Conservation (phyloP, 2,113 vertebrate genomes). For the Brachirus orientalis region DNA sequence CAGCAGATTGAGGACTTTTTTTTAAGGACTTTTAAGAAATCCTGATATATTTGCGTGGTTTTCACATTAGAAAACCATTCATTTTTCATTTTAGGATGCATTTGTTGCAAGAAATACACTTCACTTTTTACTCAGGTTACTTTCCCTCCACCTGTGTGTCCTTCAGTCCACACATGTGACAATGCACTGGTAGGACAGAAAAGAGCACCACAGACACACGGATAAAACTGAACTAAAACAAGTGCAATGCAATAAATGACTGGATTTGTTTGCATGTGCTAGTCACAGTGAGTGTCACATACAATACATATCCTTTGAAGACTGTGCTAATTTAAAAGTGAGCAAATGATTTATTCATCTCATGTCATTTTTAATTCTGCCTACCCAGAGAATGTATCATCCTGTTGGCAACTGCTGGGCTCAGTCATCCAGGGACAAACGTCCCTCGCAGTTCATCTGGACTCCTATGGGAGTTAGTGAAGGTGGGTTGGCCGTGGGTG, state of each 20-base stretch:
- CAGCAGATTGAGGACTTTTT: too few relatives aligned
- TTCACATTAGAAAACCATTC: too few relatives aligned
- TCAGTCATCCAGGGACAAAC: constrained; percentile 57
- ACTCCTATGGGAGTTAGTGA: constrained; percentile 23
- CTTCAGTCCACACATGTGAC: too few relatives aligned
- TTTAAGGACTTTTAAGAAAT: too few relatives aligned
- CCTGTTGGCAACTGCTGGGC: constrained; percentile 46
- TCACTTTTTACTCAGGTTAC: too few relatives aligned
- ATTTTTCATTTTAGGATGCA: too few relatives aligned
- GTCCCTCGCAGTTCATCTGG: constrained; percentile 45
- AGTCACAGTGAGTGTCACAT: too few relatives aligned
- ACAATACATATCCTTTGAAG: constrained; percentile 24
- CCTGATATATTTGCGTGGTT: too few relatives aligned
- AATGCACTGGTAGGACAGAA: not conserved
- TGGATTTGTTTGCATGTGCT: not conserved
- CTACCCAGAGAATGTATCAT: constrained; percentile 49
- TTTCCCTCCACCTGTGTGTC: too few relatives aligned
- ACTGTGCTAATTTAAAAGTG: constrained; percentile 43
- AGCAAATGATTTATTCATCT: constrained; percentile 59
- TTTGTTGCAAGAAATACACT: too few relatives aligned
- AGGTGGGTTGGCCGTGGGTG: constrained; percentile 39
- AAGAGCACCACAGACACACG: too few relatives aligned
- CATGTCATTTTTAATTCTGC: constrained; percentile 56
- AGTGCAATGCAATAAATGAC: not conserved
- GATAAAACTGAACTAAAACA: too few relatives aligned